Percentiles rank a stretch among this genome's conserved stretches.
Evolutionary conservation across 2,797 vertebrate genomes (phyloP).

Genomic region (Tokudaia tokunoshimensis): DNA sequence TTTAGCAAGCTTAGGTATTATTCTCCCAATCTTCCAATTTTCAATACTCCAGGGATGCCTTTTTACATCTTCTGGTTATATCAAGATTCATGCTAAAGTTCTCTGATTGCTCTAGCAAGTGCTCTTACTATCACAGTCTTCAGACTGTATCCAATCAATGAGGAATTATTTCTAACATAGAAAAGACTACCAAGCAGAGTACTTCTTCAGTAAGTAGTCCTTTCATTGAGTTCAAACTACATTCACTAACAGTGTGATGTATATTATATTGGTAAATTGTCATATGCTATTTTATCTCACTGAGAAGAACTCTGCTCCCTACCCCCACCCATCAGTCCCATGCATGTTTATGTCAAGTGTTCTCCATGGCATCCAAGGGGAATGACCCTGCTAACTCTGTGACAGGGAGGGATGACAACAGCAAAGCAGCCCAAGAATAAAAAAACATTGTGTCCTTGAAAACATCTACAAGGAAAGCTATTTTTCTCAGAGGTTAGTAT

Average conservation of each 20-base stretch:
- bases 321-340: not conserved
- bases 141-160: constrained; percentile 38
- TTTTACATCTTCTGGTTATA: constrained; percentile 60
- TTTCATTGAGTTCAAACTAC: constrained; percentile 50
- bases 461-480: not conserved
- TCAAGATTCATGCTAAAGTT: constrained; percentile 51
- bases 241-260: constrained; percentile 4
- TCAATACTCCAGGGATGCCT: constrained; percentile 16
- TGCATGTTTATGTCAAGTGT: not conserved
- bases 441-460: not conserved
- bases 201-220: not conserved
- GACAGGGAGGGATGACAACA: not conserved
- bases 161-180: not conserved
- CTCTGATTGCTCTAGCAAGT: constrained; percentile 19
- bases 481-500: not conserved
- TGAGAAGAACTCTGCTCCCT: not conserved
- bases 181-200: not conserved
- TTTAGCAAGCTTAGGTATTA: constrained; percentile 36
- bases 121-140: constrained; percentile 47
- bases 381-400: not conserved
- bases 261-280: not conserved
- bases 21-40: constrained; percentile 22
- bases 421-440: not conserved
- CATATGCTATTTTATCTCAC: not conserved
- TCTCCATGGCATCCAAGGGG: not conserved